Conservation (phyloP, 2,113 vertebrate genomes). For the Antigone vipio region DNA sequence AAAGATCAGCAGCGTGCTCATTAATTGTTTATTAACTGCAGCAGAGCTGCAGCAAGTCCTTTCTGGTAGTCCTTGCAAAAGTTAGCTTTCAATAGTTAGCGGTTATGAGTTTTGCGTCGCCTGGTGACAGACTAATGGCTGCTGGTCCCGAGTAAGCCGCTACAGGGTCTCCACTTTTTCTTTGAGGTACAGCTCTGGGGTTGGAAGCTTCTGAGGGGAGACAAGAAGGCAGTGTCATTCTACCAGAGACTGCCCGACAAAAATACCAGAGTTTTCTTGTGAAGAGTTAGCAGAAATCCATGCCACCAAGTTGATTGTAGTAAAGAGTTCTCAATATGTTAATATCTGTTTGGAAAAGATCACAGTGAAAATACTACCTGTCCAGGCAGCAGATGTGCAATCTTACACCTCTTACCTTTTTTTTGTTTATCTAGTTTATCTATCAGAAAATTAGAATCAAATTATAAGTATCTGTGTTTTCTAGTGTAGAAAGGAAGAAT, state of each 20-base stretch:
- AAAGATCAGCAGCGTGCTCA: not conserved
- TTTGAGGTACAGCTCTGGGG: not conserved
- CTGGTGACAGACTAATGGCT: not conserved
- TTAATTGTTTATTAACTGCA: not conserved
- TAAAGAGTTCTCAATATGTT: not conserved
- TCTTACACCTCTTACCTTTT: not conserved
- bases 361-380: not conserved
- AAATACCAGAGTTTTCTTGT: not conserved
- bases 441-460: not conserved
- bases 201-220: not conserved
- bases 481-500: not conserved
- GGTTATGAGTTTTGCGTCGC: not conserved
- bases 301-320: not conserved
- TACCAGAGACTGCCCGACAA: not conserved
- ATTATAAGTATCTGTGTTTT: not conserved
- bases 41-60: not conserved
- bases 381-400: not conserved
- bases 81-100: not conserved
- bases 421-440: not conserved
- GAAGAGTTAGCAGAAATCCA: not conserved
- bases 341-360: not conserved
- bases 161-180: fast-evolving
- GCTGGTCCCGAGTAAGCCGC: fast-evolving
- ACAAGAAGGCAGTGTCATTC: not conserved
- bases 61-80: not conserved